Percentiles rank a stretch among this genome's conserved stretches.
Conservation (phyloP, 2,797 vertebrate species). For the Poecilia gillii region DNA sequence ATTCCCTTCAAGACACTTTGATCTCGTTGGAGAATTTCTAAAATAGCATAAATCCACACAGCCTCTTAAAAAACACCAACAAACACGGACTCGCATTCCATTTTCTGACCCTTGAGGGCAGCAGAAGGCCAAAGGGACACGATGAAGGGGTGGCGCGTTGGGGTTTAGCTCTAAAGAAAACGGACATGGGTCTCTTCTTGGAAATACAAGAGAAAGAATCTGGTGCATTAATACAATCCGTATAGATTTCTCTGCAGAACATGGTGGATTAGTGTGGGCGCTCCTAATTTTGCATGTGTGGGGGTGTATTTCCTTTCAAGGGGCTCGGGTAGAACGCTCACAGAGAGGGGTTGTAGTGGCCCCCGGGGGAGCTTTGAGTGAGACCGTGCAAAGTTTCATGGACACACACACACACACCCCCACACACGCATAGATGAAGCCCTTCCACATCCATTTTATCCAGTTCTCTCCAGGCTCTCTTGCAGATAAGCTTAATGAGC, state of each 20-base stretch:
- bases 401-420: constrained; percentile 34
- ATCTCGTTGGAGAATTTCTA: constrained; percentile 45
- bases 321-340: constrained; percentile 42
- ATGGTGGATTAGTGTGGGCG: constrained; percentile 35
- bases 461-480: constrained; percentile 15
- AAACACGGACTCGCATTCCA: constrained; percentile 33
- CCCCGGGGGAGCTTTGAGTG: constrained; percentile 51
- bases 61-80: constrained; percentile 37
- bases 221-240: constrained; percentile 44
- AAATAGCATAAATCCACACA: constrained; percentile 52
- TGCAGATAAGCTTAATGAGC: constrained; percentile 58
- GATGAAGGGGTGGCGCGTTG: constrained; percentile 11
- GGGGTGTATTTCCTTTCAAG: constrained; percentile 54
- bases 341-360: constrained; percentile 42
- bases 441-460: constrained; percentile 34
- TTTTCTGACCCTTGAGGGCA: constrained; percentile 37
- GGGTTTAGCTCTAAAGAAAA: constrained; percentile 55
- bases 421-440: constrained; percentile 46
- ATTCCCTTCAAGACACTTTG: constrained; percentile 22
- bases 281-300: constrained; percentile 24
- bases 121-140: constrained; percentile 37
- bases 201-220: constrained; percentile 52
- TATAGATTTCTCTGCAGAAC: constrained; percentile 48
- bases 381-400: constrained; percentile 48
- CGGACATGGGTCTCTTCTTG: constrained; percentile 55